A percentile compares a stretch with the other conserved stretches of the same genome.
Evolutionary conservation across 2,797 vertebrate species (phyloP).

Genomic region (Erpetoichthys calabaricus): DNA sequence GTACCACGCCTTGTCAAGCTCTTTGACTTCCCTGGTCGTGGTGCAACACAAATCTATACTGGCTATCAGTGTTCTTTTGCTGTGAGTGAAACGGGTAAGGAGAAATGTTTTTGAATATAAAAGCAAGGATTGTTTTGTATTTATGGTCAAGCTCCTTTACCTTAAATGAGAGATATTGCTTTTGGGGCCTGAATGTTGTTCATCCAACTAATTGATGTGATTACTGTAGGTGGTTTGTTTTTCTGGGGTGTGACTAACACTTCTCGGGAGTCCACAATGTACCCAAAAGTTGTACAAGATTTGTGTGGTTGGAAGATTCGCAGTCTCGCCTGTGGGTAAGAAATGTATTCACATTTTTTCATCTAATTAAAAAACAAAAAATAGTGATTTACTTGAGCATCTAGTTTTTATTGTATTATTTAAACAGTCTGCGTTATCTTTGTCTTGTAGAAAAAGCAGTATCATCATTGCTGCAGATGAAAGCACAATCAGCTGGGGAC

Average conservation of each 20-base stretch:
- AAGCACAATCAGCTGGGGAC: constrained; percentile 94
- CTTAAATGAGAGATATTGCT: not conserved
- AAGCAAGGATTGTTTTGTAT: too few relatives aligned
- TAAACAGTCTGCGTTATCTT: not conserved
- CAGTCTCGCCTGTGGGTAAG: constrained; percentile 83
- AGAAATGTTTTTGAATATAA: too few relatives aligned
- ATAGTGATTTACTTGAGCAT: too few relatives aligned
- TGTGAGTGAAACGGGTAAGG: constrained; percentile 75
- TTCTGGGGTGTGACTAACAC: constrained; percentile 97
- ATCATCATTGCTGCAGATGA: constrained; percentile 84
- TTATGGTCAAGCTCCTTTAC: too few relatives aligned
- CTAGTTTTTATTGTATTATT: too few relatives aligned
- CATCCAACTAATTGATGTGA: too few relatives aligned
- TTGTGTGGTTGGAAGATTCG: constrained; percentile 90
- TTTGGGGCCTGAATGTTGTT: not conserved
- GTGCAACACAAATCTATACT: constrained; percentile 69
- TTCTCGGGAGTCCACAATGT: constrained; percentile 94
- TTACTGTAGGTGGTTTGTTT: constrained; percentile 66
- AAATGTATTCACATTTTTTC: constrained; percentile 1
- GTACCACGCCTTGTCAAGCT: constrained; percentile 86
- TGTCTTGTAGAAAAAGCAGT: constrained; percentile 72
- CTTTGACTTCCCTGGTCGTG: constrained; percentile 86
- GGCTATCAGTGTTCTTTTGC: constrained; percentile 92
- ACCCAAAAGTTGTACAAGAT: constrained; percentile 89
- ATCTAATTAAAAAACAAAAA: too few relatives aligned